These are phyloP conservation scores for Varroa destructor DNA, from an alignment of 1,140 invertebrate species.

Conservation along the genomic window DNA sequence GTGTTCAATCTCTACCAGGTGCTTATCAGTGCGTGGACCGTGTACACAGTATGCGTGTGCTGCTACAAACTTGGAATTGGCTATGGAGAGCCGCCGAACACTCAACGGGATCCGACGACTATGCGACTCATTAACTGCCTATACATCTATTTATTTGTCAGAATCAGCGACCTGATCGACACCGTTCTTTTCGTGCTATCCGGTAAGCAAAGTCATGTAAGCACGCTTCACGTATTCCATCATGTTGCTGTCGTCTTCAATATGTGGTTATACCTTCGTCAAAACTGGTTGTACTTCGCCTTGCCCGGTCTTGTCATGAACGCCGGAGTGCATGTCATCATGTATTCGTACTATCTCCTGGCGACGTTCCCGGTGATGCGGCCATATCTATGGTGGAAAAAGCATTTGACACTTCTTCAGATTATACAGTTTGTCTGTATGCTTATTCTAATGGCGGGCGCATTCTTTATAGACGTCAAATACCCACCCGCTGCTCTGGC, in stretches of 20 bases:
- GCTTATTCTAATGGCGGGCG: constrained; percentile 8
- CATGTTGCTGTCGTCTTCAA: constrained; percentile 39
- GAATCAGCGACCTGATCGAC: constrained; percentile 40
- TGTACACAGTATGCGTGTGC: constrained; percentile 20
- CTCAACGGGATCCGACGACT: background rate
- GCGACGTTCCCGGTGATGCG: constrained; percentile 43
- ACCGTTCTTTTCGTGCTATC: constrained; percentile 43
- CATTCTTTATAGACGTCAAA: constrained; percentile 27
- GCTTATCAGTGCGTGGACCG: constrained; percentile 24
- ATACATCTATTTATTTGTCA: constrained; percentile 27
- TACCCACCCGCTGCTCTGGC: constrained; percentile 16
- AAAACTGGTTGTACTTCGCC: constrained; percentile 24
- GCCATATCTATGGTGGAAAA: constrained; percentile 47
- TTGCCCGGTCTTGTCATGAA: constrained; percentile 54
- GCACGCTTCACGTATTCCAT: constrained; percentile 44
- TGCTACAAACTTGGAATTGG: constrained; percentile 13
- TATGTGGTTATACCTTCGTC: constrained; percentile 17
- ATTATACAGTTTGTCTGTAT: constrained; percentile 38
- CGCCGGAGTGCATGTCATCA: constrained; percentile 59
- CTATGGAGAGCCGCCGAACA: constrained; percentile 24
- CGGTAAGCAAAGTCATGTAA: constrained; percentile 43
- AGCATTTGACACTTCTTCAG: constrained; percentile 45
- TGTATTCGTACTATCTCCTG: constrained; percentile 46
- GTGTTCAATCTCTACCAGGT: constrained; percentile 23
- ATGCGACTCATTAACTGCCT: constrained; percentile 25